These are phyloP conservation scores for Rhagoletis pomonella DNA, from an alignment of 1,140 invertebrate genomes.

Conservation along the genomic window DNA sequence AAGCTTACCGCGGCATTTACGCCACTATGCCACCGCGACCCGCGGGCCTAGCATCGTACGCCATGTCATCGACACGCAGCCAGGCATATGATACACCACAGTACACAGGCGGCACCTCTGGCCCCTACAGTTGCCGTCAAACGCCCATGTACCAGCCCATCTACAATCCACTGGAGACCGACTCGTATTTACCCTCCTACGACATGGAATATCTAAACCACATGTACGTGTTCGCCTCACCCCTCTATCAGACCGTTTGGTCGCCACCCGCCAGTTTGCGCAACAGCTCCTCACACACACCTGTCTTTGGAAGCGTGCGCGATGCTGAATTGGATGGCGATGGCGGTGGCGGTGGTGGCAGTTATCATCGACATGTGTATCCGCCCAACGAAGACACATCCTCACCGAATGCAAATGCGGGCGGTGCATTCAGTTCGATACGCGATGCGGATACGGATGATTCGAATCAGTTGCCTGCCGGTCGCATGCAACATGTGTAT, in stretches of 20 bases:
- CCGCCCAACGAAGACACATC: slow-evolving; percentile 71
- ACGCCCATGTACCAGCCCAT: slow-evolving; percentile 73
- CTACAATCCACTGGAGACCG: slow-evolving; percentile 73
- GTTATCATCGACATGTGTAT: slow-evolving; percentile 71
- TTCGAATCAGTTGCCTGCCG: slow-evolving; percentile 64
- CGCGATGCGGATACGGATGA: slow-evolving; percentile 72
- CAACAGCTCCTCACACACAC: slow-evolving; percentile 72
- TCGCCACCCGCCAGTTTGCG: slow-evolving; percentile 71
- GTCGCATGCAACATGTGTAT: slow-evolving; percentile 68
- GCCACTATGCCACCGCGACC: slow-evolving; percentile 67
- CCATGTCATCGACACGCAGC: slow-evolving; percentile 68
- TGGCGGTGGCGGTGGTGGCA: slow-evolving; percentile 63
- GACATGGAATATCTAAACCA: slow-evolving; percentile 72
- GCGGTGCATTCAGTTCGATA: slow-evolving; percentile 72
- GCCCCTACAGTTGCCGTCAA: slow-evolving; percentile 70
- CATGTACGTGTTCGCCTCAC: slow-evolving; percentile 73
- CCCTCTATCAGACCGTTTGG: slow-evolving; percentile 73
- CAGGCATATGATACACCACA: slow-evolving; percentile 72
- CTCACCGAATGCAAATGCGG: slow-evolving; percentile 70
- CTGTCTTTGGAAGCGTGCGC: slow-evolving; percentile 71
- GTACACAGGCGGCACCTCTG: slow-evolving; percentile 68
- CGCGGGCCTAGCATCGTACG: slow-evolving; percentile 45
- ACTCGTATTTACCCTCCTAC: slow-evolving; percentile 72
- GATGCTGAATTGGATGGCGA: slow-evolving; percentile 70
- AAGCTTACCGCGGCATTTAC: slow-evolving; percentile 72